A percentile compares a stretch with the other conserved stretches of the same genome.
These are phyloP conservation scores for Eulemur macaco DNA, from an alignment of 2,113 vertebrate genomes.

Conservation along the genomic window DNA sequence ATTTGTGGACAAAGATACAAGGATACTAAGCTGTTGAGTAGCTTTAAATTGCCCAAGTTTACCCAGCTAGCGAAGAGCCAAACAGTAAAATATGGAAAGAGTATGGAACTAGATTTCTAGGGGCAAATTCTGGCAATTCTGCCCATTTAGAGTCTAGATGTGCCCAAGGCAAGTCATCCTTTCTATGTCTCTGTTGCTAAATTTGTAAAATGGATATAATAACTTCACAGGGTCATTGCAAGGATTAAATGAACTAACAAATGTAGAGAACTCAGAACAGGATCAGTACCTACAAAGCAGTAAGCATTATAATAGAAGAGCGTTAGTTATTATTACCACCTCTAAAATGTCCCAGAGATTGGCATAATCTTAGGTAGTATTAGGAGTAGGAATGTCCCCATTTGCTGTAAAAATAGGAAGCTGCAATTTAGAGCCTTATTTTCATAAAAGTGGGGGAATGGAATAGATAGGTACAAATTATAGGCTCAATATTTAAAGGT, in stretches of 20 bases:
- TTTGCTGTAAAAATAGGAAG: neutral
- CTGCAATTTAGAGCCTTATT: neutral
- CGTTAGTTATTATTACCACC: neutral
- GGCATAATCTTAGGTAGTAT: neutral
- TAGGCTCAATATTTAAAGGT: neutral
- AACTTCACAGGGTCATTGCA: neutral
- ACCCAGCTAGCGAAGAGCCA: neutral
- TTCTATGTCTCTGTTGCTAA: neutral
- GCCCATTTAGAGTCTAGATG: neutral
- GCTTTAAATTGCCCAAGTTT: neutral
- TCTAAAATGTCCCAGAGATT: neutral
- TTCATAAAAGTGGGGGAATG: neutral
- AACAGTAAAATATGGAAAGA: neutral
- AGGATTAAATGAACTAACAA: neutral
- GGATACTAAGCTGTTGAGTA: neutral
- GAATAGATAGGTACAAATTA: neutral
- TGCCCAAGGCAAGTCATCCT: neutral
- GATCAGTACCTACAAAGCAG: neutral
- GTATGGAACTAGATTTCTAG: neutral
- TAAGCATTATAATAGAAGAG: neutral
- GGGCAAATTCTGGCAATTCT: neutral
- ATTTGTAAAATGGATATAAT: neutral
- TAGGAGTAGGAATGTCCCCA: neutral
- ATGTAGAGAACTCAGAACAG: neutral
- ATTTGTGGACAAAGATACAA: too few species aligned